Percentiles rank a stretch among this genome's conserved stretches.
These are phyloP conservation scores for Temnothorax nylanderi DNA, from an alignment of 1,140 invertebrate genomes.

Conservation along the genomic window DNA sequence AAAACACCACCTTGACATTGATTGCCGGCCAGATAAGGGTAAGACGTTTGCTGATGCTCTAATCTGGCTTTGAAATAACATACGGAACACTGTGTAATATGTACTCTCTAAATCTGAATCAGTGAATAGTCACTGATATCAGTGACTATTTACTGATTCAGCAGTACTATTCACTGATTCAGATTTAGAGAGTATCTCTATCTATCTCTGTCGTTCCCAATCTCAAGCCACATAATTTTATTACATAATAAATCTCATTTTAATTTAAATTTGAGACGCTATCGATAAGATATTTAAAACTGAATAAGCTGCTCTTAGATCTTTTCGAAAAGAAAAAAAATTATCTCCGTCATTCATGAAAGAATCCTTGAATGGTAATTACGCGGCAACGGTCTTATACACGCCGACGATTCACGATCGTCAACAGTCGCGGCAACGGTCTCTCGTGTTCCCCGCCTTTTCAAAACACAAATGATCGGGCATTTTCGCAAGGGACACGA, in stretches of 20 bases:
- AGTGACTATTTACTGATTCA: too few species aligned
- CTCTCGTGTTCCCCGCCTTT: too few species aligned
- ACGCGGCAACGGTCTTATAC: background rate
- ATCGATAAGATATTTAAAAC: background rate
- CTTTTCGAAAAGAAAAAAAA: background rate
- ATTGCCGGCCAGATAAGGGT: background rate
- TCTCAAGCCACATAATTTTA: background rate
- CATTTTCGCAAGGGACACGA: constrained; percentile 22
- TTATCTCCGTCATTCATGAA: background rate
- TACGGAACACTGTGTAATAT: too few species aligned
- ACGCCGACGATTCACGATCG: background rate
- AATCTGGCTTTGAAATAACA: background rate
- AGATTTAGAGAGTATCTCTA: too few species aligned
- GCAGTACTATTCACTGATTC: too few species aligned
- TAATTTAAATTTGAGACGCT: background rate
- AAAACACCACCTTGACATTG: constrained; percentile 12
- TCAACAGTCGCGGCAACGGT: background rate
- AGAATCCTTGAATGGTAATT: background rate
- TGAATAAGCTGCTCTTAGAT: background rate
- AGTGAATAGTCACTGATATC: too few species aligned
- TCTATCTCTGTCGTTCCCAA: too few species aligned
- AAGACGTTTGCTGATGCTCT: background rate
- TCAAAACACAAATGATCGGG: background rate
- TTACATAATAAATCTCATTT: background rate
- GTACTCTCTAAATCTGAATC: too few species aligned